Evolutionary conservation across 2,113 vertebrate species (phyloP), one percentile per base, ranked within the genome.

Genomic region (Tylochromis polylepis): DNA sequence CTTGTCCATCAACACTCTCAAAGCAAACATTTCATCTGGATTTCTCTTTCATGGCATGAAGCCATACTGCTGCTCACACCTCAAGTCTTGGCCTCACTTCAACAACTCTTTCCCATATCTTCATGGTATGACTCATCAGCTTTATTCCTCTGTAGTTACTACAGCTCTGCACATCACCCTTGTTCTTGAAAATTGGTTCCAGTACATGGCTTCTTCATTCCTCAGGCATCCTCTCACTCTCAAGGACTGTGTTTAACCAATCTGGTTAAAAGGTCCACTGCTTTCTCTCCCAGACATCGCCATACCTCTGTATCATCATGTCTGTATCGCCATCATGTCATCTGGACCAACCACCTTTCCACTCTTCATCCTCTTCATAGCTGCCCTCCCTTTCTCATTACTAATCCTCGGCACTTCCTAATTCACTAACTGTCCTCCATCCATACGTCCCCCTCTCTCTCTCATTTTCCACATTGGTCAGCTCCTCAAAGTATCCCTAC

Each of bases 401-500:
- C 20, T 6, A 38, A 38, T 8, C 34, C 60, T 38, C 6, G 6
- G 1, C 60, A 38, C 34, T 38, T 65, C 59, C 60, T 65, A 20
- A 65, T 65, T 65, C 11, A 4, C 60, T 14, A 65, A 12, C 60
- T 65, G 60, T 38, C 34, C 60, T 67, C 36, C 62, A 67, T 36
- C 11, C 36, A 67, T 31, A 3, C 5, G 31, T 36, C 62, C 62
- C 41, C 62, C 36, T 3, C 34, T 67, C 36, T 38, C 36, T 38
- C 36, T 10, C 9, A 67, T 67, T 22, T 67, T 3, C 62, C 62
- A 67, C 36, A 67, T 67, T 67, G 14, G n/a, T 22, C 62, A 41
- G 36, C 62, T 67, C 0, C n/a, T 41, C 60, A 65, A 65, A 65
- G 60, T 0, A 62, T 18, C 31, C 31, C 0, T 65, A 36, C 31